Base-by-base conservation (phyloP, 1,140 invertebrate species). In the Aphelenchoides avenae region DNA sequence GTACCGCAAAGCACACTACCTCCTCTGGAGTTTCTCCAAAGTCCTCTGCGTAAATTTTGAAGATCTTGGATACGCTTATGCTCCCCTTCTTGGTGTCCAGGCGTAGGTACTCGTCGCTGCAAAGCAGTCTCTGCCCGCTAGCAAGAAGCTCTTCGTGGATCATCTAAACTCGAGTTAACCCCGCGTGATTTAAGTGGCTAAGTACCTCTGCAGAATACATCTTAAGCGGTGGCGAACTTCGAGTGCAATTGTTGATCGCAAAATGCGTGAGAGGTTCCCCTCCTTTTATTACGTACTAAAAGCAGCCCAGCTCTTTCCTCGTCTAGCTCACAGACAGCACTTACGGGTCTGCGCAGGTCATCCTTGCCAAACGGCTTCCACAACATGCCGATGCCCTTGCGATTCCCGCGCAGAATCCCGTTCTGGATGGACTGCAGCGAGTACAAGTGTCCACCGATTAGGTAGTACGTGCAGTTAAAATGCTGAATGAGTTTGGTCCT, bases 351-450 rank as follows among this genome's bases (percentile, higher is more conserved):
- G 22, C 80, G 66, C 5, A 74, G 75, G 62, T 81, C 80, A 42
- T 58, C 53, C 36, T 73, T 70, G 5, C 73, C 71, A 68, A 81
- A 81, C 18, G 80, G 80, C 33, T 70, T 75, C 50, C 60, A 73
- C 13, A 81, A 59, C 78, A 79, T 79, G 30, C 78, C 79, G 71
- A 78, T 66, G 29, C 80, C 80, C 54, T 73, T 79, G 34, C 75
- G 68, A 61, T 81, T 81, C 0, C 70, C 75, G 48, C 80, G 57
- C 3, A 81, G 68, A 29, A 81, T 78, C 26, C 80, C 80, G 70
- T 81, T 81, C 44, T 79, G 78, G 41, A 81, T 81, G 44, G 80
- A 79, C 52, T 80, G 79, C 9, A 81, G 69, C 6, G 78, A 79
- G 61, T 80, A 81, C 4, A 52, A 29, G 43, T 80, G 64, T 11